Base-by-base conservation (phyloP, 2,888 invertebrate species). In the Itoplectis maculator region DNA sequence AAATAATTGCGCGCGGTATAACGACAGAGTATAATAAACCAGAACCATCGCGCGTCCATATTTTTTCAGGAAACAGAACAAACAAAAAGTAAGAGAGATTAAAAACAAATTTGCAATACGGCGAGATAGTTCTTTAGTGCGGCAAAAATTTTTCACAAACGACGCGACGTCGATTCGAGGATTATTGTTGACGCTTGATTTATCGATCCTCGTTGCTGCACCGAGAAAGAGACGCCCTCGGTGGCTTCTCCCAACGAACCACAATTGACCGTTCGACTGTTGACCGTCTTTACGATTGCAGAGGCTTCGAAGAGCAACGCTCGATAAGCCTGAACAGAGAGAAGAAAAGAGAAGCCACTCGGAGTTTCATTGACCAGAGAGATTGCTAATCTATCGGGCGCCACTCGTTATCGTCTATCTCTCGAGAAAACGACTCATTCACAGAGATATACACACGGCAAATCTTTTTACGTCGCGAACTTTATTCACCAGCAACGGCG, bases 41-140 rank as follows among this genome's bases (percentile, higher is more conserved):
- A n/a, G 69, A 79, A 82, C 75, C 69, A 82, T 73, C 79, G 80
- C 81, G 81, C 85, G 74, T 85, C 81, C 82, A 79, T 87, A 87
- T 87, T 87, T 87, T 87, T 86, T 75, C 86, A 87, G 83, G 69
- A 85, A 85, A 73, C 56, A 35, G 56, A 56, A 65, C 13, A 54
- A 68, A 51, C 45, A 70, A 65, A 59, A 61, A 87, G 83, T 65
- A 84, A 85, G 69, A 54, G 61, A 51, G 45, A 70, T 49, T 61
- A 54, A 70, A 56, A 54, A 40, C 63, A 70, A 72, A 76, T 66
- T 76, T 76, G 78, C 75, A 82, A 79, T 72, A 72, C 81, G 56
- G 18, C n/a, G 63, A 37, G 35, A 72, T n/a, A 45, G 37, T 40
- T 69, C 11, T n/a, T 69, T 68, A 75, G 49, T 54, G 29, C 11